A percentile compares a stretch with the other conserved stretches of the same genome.
phyloP scores from a whole-genome alignment of 2,797 vertebrate genomes.

The Steatocranus sp. region DNA sequence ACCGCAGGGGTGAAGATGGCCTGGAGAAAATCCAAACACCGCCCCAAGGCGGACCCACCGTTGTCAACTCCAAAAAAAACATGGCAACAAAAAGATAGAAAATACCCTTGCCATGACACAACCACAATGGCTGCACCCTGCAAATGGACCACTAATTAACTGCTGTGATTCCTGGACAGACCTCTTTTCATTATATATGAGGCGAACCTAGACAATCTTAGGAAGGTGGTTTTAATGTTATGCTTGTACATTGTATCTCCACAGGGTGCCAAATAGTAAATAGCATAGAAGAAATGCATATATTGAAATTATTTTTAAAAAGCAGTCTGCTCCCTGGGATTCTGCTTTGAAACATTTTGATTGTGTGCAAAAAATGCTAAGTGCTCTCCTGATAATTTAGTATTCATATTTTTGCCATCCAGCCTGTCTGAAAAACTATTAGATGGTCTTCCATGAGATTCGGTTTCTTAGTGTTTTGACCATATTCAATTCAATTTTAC shows the following conservation, averaged over 20 bases:
- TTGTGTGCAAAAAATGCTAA: not conserved
- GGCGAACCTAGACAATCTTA: not conserved
- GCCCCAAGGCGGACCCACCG: not conserved
- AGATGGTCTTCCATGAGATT: not conserved
- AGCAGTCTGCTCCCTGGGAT: not conserved
- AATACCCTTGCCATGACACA: not conserved
- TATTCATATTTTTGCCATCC: not conserved
- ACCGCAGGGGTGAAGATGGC: not conserved
- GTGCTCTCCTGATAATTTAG: not conserved
- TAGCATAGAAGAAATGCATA: not conserved
- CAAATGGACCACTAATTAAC: accelerated
- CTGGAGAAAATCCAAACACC: not conserved
- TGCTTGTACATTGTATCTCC: not conserved
- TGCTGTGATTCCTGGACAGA: not conserved
- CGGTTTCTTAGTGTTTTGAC: not conserved
- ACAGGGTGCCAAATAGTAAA: not conserved
- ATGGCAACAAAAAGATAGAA: not conserved
- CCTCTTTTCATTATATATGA: not conserved
- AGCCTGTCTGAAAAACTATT: not conserved
- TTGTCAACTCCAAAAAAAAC: not conserved
- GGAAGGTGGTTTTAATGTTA: not conserved
- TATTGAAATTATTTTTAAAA: not conserved
- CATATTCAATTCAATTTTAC: not conserved
- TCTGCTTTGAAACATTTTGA: not conserved
- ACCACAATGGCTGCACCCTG: not conserved